Conservation (phyloP, 2,113 vertebrate genomes). For the Taxidea taxus region DNA sequence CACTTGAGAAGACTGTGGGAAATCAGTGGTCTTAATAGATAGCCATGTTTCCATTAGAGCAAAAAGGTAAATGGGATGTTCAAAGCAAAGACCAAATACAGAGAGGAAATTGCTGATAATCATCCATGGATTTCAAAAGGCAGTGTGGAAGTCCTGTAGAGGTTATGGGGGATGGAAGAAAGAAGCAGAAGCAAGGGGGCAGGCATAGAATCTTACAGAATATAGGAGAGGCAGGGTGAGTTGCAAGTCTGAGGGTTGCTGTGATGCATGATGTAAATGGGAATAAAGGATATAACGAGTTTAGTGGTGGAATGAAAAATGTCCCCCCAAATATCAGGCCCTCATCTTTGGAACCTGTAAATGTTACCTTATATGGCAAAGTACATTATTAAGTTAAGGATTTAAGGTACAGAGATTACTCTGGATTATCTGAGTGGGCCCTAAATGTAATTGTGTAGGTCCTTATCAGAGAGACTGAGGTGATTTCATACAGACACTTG, state of each 20-base stretch:
- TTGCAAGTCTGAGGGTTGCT: background rate
- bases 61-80: background rate
- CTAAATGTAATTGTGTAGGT: background rate
- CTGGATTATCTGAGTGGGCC: background rate
- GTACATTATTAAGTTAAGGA: background rate
- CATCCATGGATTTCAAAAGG: background rate
- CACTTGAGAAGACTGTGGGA: background rate
- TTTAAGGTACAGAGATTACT: background rate
- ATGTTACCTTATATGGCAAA: background rate
- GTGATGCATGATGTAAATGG: background rate
- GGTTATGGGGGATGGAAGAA: background rate
- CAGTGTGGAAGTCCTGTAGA: background rate
- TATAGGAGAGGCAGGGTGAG: background rate
- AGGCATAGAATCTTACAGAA: background rate
- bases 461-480: background rate
- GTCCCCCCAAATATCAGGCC: background rate
- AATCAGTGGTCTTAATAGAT: background rate
- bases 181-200: background rate
- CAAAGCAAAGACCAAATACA: background rate
- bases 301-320: background rate
- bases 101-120: background rate
- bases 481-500: background rate
- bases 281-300: background rate
- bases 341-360: background rate
- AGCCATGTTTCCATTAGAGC: background rate